A percentile compares a stretch with the other conserved stretches of the same genome.
Evolutionary conservation across 2,113 vertebrate genomes (phyloP).

Genomic region (Pitta sordida): DNA sequence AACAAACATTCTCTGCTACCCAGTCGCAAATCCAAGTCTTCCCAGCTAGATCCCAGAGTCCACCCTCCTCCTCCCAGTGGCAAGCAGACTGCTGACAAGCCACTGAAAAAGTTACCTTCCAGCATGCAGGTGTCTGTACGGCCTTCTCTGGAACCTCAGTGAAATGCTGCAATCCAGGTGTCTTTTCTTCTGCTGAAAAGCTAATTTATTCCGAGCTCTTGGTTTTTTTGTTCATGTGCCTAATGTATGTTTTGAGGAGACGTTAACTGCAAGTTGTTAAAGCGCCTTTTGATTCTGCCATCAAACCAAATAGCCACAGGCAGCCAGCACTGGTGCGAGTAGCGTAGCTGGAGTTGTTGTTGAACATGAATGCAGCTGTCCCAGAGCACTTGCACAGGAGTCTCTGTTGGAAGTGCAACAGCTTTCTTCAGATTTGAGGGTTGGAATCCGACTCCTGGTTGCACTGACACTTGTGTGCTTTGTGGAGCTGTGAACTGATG

Average conservation of each 20-base stretch:
- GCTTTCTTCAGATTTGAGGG: slow-evolving; percentile 25
- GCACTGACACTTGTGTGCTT: slow-evolving; percentile 11
- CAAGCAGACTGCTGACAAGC: slow-evolving; percentile 83
- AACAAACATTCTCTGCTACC: slow-evolving; percentile 85
- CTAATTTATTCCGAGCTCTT: slow-evolving; percentile 78
- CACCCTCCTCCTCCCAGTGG: slow-evolving; percentile 78
- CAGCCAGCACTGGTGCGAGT: slow-evolving; percentile 75
- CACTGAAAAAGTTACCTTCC: slow-evolving; percentile 82
- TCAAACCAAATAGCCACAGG: slow-evolving; percentile 85
- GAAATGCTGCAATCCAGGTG: slow-evolving; percentile 72
- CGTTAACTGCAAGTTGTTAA: slow-evolving; percentile 77
- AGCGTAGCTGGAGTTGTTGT: slow-evolving; percentile 64
- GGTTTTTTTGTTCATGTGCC: slow-evolving; percentile 83
- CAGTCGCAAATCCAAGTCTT: slow-evolving; percentile 89
- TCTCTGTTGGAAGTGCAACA: slow-evolving; percentile 52
- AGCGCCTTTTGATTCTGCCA: slow-evolving; percentile 87
- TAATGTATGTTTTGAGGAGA: slow-evolving; percentile 72
- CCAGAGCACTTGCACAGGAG: slow-evolving; percentile 47
- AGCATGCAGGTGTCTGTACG: slow-evolving; percentile 90
- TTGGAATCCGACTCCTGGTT: slow-evolving; percentile 18
- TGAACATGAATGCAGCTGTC: slow-evolving; percentile 65
- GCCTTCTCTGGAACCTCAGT: slow-evolving; percentile 88
- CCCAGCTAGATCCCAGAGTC: slow-evolving; percentile 76
- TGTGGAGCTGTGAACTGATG: slow-evolving; percentile 34
- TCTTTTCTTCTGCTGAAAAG: slow-evolving; percentile 79